phyloP scores from a whole-genome alignment of 2,888 invertebrate genomes.

The Drosophila colorata region DNA sequence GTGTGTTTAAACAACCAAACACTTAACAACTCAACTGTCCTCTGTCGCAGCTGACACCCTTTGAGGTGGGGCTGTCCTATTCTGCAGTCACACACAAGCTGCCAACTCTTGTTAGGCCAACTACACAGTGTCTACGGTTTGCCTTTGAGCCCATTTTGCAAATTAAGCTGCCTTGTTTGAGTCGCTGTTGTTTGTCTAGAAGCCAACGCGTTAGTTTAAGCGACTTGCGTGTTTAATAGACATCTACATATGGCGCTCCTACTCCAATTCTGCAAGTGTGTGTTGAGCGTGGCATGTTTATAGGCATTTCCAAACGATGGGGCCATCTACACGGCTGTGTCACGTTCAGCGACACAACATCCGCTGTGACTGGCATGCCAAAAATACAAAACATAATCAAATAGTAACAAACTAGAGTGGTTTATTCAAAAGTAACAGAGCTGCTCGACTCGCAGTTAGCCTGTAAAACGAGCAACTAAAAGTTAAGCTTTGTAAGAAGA shows the following conservation, averaged over 20 bases:
- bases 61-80: neutral
- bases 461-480: neutral
- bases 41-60: slow-evolving; percentile 34
- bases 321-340: slow-evolving; percentile 28
- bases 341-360: slow-evolving; percentile 49
- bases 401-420: slow-evolving; percentile 36
- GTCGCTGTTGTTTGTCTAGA: slow-evolving; percentile 13
- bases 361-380: slow-evolving; percentile 70
- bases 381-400: slow-evolving; percentile 51
- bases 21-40: slow-evolving; percentile 54
- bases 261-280: neutral
- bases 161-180: slow-evolving; percentile 48
- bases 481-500: no score
- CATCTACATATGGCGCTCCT: slow-evolving; percentile 56
- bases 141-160: slow-evolving; percentile 41
- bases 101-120: slow-evolving; percentile 34
- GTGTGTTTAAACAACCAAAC: slow-evolving; percentile 47
- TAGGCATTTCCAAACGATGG: neutral
- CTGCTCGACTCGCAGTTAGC: neutral
- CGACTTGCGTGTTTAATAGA: slow-evolving; percentile 70
- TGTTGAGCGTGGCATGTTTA: neutral
- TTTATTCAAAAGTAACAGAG: neutral
- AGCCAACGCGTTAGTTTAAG: slow-evolving; percentile 61
- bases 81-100: slow-evolving; percentile 5
- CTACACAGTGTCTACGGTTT: slow-evolving; percentile 25